Evolutionary conservation across 2,113 vertebrate genomes (phyloP).

Genomic region (Patagioenas fasciata): DNA sequence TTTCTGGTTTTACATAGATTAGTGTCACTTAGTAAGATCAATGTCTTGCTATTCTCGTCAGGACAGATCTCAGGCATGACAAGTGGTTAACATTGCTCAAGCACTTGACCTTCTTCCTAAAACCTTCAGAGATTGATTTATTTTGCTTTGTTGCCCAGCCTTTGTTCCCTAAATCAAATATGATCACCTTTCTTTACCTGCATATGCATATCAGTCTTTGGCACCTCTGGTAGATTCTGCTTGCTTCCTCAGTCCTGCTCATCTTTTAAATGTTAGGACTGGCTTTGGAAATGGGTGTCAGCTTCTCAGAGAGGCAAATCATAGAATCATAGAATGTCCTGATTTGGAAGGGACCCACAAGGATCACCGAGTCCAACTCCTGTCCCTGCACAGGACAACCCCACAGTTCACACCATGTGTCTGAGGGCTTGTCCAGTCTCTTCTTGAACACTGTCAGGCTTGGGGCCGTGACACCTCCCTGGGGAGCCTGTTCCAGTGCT

Average conservation of each 20-base stretch:
- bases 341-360: too few relatives aligned
- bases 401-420: too few relatives aligned
- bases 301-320: not conserved
- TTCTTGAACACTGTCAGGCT: too few relatives aligned
- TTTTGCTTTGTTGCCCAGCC: not conserved
- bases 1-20: not conserved
- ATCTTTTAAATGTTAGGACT: not conserved
- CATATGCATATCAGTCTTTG: not conserved
- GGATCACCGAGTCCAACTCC: too few relatives aligned
- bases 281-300: not conserved
- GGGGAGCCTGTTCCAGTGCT: too few relatives aligned
- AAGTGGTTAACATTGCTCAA: not conserved
- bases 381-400: too few relatives aligned
- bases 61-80: not conserved
- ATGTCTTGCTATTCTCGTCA: not conserved
- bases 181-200: not conserved
- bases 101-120: not conserved
- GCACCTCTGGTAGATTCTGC: not conserved
- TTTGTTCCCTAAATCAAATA: not conserved
- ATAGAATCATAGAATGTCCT: too few relatives aligned
- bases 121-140: not conserved
- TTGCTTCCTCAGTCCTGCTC: not conserved
- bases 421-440: too few relatives aligned
- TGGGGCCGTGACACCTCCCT: too few relatives aligned
- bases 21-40: not conserved